A percentile compares a stretch with the other conserved stretches of the same genome.
phyloP scores from a whole-genome alignment of 2,888 invertebrate genomes.

The Apamea sordens region DNA sequence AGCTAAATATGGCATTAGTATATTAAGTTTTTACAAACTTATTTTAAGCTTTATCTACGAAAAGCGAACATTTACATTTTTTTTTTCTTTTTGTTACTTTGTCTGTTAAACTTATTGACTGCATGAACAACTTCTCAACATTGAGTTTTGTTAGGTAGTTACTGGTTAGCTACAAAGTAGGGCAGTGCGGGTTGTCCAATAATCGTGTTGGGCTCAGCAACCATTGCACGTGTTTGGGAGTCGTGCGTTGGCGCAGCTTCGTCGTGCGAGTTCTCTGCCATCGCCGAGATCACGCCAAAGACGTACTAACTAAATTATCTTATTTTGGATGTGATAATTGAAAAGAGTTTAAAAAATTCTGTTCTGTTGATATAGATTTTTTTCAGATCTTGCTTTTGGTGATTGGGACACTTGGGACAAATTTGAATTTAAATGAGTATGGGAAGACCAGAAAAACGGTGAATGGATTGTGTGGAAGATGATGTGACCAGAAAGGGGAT shows the following conservation, averaged over 20 bases:
- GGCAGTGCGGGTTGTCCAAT: slow-evolving; percentile 63
- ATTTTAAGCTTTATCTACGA: background rate
- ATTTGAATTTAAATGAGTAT: too few species aligned
- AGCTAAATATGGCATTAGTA: background rate
- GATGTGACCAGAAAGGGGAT: background rate
- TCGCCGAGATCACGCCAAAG: slow-evolving; percentile 69
- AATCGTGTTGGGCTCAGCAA: slow-evolving; percentile 63
- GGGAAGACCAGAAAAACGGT: background rate
- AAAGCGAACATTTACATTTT: background rate
- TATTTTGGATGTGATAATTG: slow-evolving; percentile 44
- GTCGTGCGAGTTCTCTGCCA: slow-evolving; percentile 71
- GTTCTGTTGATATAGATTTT: background rate
- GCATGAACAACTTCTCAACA: slow-evolving; percentile 15
- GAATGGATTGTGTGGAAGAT: background rate
- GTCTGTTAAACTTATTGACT: slow-evolving; percentile 6
- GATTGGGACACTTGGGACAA: background rate
- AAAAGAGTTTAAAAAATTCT: background rate
- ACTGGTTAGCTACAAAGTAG: slow-evolving; percentile 55
- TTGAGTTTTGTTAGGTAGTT: slow-evolving; percentile 35
- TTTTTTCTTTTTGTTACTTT: background rate
- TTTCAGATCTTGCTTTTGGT: background rate
- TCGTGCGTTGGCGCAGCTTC: slow-evolving; percentile 67
- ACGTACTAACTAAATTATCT: slow-evolving; percentile 59
- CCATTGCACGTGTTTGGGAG: slow-evolving; percentile 71
- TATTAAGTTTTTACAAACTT: background rate